Percentiles rank a stretch among this genome's conserved stretches.
These are phyloP conservation scores for Pangasianodon gigas DNA, from an alignment of 2,113 vertebrate species.

Conservation along the genomic window DNA sequence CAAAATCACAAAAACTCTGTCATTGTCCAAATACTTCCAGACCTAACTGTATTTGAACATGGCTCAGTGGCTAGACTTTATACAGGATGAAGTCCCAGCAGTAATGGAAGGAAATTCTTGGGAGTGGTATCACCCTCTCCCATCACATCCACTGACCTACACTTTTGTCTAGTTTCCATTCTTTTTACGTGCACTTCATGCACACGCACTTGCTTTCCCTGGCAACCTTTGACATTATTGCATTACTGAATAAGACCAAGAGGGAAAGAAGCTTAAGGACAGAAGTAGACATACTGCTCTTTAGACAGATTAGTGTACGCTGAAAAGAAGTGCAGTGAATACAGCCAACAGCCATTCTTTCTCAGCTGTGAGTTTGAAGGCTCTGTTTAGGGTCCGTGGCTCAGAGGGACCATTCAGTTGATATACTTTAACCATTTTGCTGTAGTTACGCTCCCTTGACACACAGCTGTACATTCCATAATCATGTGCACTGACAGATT, in stretches of 20 bases:
- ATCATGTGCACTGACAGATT: constrained; percentile 54
- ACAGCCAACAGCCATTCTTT: constrained; percentile 2
- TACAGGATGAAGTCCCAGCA: not conserved
- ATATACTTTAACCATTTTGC: constrained; percentile 62
- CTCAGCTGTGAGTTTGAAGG: not conserved
- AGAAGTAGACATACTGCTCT: not conserved
- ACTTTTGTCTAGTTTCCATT: not conserved
- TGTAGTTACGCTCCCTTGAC: constrained; percentile 67
- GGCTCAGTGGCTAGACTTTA: not conserved
- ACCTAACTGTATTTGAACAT: not conserved
- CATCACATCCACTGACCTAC: not conserved
- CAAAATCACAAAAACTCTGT: too few relatives aligned
- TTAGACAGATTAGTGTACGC: not conserved
- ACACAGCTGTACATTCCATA: constrained; percentile 68
- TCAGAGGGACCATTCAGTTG: not conserved
- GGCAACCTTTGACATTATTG: not conserved
- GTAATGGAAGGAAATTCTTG: not conserved
- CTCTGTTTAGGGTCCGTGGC: not conserved
- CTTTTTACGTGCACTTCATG: not conserved
- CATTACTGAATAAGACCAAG: not conserved
- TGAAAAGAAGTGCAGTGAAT: not conserved
- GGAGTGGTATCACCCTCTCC: not conserved
- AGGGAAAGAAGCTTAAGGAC: not conserved
- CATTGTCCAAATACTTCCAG: too few relatives aligned
- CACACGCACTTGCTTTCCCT: not conserved